Evolutionary conservation across 2,113 vertebrate genomes (phyloP), one percentile per base, ranked within the genome.

Genomic region (Conger conger): DNA sequence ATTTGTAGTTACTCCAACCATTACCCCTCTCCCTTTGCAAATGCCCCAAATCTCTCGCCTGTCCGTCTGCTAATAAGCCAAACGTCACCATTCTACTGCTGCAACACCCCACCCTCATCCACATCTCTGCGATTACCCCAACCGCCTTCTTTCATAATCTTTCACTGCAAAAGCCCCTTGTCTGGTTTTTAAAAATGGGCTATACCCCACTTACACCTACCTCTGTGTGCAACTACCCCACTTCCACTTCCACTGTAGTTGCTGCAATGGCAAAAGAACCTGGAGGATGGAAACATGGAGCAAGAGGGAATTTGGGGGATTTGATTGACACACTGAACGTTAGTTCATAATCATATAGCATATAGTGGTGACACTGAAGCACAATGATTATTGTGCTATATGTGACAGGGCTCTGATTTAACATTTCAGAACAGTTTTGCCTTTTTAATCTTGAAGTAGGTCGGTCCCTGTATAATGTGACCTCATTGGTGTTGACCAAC

Each of bases 221-320:
- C 57, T 63, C 57, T 63, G 5, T 3, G 57, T 63, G 57, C 57
- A 63, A 63, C 18, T 20, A 63, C 57, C 57, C 57, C 57, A 73
- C 27, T 82, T 91, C 89, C 87, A 89, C 18, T 54, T n/a, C n/a
- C n/a, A n/a, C n/a, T n/a, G n/a, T 35, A 78, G 50, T 50, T 76
- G 54, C 77, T 57, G 79, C 27, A 91, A 86, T 88, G 80, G 81
- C 54, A 73, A 45, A 91, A 89, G 17, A 16, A 80, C 89, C 89
- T 85, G 85, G 87, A 80, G 38, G 78, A 57, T 89, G 90, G 80
- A 50, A 78, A 57, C 89, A 90, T 90, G 87, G 91, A 92, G 38
- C 84, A n/a, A 33, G 68, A 91, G 93, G 93, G 93, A 91, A 92
- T 93, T 90, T 91, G 93, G 90, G 93, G 91, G 84, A 92, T 94